Evolutionary conservation across 2,888 invertebrate genomes (phyloP), one percentile per base, ranked within the genome.

Genomic region (Periphyllus acericola): DNA sequence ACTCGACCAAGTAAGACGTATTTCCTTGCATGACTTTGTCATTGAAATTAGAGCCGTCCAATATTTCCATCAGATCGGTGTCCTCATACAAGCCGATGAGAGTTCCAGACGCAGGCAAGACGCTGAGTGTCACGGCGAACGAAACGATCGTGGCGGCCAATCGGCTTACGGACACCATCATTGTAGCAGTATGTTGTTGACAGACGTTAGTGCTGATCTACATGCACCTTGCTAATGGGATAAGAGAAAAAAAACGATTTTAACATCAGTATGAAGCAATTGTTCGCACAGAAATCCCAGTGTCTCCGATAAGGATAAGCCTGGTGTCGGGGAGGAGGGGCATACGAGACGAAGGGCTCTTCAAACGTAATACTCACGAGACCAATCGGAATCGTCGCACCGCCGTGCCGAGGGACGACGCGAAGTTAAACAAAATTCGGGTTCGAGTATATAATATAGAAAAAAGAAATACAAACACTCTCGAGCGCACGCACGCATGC

Each of bases 1-100:
- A 99, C 92, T 98, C 97, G 5, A 99, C 94, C 3, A 98, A 91
- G 93, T 95, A 95, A 1, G 95, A 95, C 90, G 93, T 93, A 76
- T 93, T 93, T 90, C 94, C 94, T 32, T 93, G 93, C 90, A 94
- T 93, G 66, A 96, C 55, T 74, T 36, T 87, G 3, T 87, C 74
- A 17, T 87, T 60, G 46, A 87, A 87, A 81, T 87, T 96, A 55
- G 92, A 92, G 5, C 92, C 92, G 36, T 94, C 95, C 90, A 97
- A 91, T 89, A 95, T 93, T 55, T 93, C 92, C 89, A 96, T 93
- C 90, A 94, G 93, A 91, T 95, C 95, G 85, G 93, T 93, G 89
- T 93, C 92, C 90, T 93, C 93, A 91, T 95, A 96, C 66, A 96
- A 92, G 89, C 95, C 95, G 91, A 81, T 34, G 32, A 9, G 76